These are phyloP conservation scores for Leistus spinibarbis DNA, from an alignment of 2,888 invertebrate species.

Conservation along the genomic window DNA sequence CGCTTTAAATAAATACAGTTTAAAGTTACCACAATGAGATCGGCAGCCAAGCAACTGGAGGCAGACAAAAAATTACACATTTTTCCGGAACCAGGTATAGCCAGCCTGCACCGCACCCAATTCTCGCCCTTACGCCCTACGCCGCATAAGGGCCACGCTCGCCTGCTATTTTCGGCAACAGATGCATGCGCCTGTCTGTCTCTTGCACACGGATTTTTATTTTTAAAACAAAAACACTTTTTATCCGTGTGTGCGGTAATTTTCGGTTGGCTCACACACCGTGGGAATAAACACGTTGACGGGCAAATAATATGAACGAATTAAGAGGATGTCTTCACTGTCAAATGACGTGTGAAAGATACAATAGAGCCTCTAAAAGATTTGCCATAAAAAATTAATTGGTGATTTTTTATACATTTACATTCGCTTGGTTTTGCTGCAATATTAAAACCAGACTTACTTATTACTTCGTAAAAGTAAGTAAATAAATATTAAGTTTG, in stretches of 20 bases:
- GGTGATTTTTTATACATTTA: too few relatives aligned
- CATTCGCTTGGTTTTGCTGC: too few relatives aligned
- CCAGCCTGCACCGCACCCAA: background rate
- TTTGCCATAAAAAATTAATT: too few relatives aligned
- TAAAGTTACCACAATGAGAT: slow-evolving; percentile 45
- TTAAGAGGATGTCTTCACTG: background rate
- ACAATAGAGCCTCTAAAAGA: too few relatives aligned
- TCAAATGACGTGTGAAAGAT: background rate
- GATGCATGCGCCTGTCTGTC: too few relatives aligned
- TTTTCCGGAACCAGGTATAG: slow-evolving; percentile 34
- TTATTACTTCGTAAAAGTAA: too few relatives aligned
- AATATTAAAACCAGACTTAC: too few relatives aligned
- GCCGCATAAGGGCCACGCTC: background rate
- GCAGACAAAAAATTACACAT: slow-evolving; percentile 45
- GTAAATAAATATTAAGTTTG: too few relatives aligned
- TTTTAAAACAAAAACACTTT: background rate
- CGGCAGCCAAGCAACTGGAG: background rate
- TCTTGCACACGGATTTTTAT: background rate
- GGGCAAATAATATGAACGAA: background rate
- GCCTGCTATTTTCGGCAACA: background rate
- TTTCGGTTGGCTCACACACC: background rate
- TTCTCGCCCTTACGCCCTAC: background rate
- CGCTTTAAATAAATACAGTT: slow-evolving; percentile 47
- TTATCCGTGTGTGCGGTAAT: too few relatives aligned
- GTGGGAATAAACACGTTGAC: background rate